These are phyloP conservation scores for Pachypanchax playfairii DNA, from an alignment of 2,113 vertebrate genomes.

Conservation along the genomic window DNA sequence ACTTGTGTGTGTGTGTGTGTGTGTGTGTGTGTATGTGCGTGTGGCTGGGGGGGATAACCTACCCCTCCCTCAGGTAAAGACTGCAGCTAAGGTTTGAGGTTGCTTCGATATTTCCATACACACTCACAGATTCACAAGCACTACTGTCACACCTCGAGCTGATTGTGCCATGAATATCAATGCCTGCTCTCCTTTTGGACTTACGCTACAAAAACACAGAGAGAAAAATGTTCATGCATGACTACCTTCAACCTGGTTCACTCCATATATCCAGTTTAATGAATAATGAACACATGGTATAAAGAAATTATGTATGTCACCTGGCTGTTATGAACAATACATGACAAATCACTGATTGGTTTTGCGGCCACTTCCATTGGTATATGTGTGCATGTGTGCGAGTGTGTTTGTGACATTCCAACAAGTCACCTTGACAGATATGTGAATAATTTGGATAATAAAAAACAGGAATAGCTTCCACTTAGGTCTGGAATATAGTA, in stretches of 20 bases:
- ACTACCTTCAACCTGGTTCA: slow-evolving; percentile 64
- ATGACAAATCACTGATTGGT: slow-evolving; percentile 60
- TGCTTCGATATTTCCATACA: slow-evolving; percentile 69
- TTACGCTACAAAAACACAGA: slow-evolving; percentile 73
- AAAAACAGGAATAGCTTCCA: slow-evolving; percentile 51
- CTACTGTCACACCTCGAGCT: slow-evolving; percentile 73
- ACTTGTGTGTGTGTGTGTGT: too few species aligned
- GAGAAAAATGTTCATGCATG: slow-evolving; percentile 73
- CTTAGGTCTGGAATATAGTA: slow-evolving; percentile 41
- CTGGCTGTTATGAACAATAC: slow-evolving; percentile 58
- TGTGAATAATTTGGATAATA: slow-evolving; percentile 65
- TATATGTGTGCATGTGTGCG: slow-evolving; percentile 63
- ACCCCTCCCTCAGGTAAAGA: slow-evolving; percentile 52
- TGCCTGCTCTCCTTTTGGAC: slow-evolving; percentile 70
- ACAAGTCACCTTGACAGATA: slow-evolving; percentile 72
- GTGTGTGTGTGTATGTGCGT: too few species aligned
- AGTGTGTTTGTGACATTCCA: slow-evolving; percentile 65
- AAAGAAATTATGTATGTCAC: slow-evolving; percentile 68
- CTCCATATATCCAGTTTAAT: slow-evolving; percentile 69
- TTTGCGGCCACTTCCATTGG: slow-evolving; percentile 53
- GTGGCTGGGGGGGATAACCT: slow-evolving; percentile 10
- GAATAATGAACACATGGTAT: slow-evolving; percentile 71
- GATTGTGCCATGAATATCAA: slow-evolving; percentile 77
- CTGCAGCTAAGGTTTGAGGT: slow-evolving; percentile 63
- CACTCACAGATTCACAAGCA: slow-evolving; percentile 71